These are phyloP conservation scores for Pundamilia nyererei DNA, from an alignment of 2,113 vertebrate genomes.

Conservation along the genomic window DNA sequence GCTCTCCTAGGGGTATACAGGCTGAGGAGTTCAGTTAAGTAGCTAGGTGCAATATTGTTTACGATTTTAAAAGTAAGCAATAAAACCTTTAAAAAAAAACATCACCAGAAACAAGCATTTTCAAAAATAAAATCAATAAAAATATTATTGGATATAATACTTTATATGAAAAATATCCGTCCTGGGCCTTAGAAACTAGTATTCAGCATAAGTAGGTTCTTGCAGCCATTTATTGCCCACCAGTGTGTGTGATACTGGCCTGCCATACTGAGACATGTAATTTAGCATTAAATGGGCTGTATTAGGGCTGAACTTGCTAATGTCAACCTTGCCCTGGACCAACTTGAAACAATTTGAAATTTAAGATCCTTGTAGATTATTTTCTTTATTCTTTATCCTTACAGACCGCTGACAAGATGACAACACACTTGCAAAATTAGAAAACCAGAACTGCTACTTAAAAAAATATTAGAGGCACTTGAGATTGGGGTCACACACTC, in stretches of 20 bases:
- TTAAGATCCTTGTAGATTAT: not conserved
- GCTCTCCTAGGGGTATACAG: not conserved
- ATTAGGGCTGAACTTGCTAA: not conserved
- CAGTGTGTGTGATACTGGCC: not conserved
- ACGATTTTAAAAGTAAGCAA: not conserved
- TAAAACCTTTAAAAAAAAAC: not conserved
- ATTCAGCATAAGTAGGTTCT: not conserved
- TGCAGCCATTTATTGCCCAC: not conserved
- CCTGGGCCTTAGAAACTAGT: not conserved
- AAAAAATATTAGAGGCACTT: not conserved
- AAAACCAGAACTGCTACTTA: not conserved
- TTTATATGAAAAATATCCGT: not conserved
- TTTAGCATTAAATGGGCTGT: not conserved
- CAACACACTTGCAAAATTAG: not conserved
- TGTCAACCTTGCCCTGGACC: not conserved
- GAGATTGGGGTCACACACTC: not conserved
- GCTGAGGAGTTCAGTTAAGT: not conserved
- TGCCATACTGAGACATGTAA: not conserved
- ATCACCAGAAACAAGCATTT: not conserved
- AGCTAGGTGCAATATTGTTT: not conserved
- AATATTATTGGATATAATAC: not conserved
- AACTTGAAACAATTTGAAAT: not conserved
- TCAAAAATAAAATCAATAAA: not conserved
- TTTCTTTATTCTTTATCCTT: not conserved
- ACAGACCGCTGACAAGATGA: not conserved